These are phyloP conservation scores for Strigamia maritima DNA, from an alignment of 2,888 invertebrate species.

Conservation along the genomic window DNA sequence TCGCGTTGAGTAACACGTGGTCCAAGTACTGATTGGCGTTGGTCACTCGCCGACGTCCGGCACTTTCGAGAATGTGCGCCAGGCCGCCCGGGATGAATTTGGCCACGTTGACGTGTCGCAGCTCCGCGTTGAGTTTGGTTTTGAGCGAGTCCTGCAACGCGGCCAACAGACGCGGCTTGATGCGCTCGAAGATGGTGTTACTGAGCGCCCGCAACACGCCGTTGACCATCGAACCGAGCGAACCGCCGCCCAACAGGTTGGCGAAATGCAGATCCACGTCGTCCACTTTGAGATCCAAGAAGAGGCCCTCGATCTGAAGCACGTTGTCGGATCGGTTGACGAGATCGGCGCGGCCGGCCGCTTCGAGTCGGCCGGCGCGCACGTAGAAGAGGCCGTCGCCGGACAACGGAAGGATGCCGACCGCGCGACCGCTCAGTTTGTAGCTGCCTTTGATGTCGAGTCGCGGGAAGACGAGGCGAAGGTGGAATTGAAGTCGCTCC, in stretches of 20 bases:
- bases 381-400: conserved; percentile 45
- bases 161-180: conserved; percentile 41
- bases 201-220: conserved; percentile 41
- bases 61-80: conserved; percentile 38
- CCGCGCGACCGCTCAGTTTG: conserved; percentile 42
- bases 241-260: conserved; percentile 41
- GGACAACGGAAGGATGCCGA: conserved; percentile 44
- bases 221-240: conserved; percentile 41
- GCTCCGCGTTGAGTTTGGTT: conserved; percentile 41
- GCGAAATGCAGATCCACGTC: conserved; percentile 41
- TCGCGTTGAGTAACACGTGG: conserved; percentile 42
- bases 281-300: conserved; percentile 39
- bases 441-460: conserved; percentile 42
- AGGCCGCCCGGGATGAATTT: conserved; percentile 42
- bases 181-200: conserved; percentile 40
- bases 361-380: conserved; percentile 35
- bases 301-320: conserved; percentile 36
- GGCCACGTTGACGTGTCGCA: conserved; percentile 40
- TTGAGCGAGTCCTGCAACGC: conserved; percentile 38
- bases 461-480: conserved; percentile 42
- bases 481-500: conserved; percentile 40
- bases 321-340: conserved; percentile 31
- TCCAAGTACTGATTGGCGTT: conserved; percentile 42
- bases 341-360: conserved; percentile 38
- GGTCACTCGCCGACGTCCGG: conserved; percentile 36